Evolutionary conservation across 2,113 vertebrate species (phyloP).

Genomic region (Lutjanus erythropterus): DNA sequence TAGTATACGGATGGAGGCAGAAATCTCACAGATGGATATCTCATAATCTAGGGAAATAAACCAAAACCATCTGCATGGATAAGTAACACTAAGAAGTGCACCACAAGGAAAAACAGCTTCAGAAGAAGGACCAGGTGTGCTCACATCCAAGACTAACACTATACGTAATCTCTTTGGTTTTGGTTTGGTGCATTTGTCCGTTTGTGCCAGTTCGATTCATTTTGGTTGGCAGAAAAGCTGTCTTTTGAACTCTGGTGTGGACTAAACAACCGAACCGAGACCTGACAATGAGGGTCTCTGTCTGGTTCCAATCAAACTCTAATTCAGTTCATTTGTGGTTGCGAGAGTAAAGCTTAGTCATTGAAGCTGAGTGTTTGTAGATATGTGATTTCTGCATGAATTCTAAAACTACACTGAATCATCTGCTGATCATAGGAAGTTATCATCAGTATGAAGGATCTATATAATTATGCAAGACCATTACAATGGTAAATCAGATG

Average conservation of each 20-base stretch:
- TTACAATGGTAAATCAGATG: background rate
- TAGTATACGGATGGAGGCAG: background rate
- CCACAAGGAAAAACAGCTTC: no score
- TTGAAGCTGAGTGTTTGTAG: background rate
- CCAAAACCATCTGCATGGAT: background rate
- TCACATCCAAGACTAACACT: no score
- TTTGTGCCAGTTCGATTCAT: no score
- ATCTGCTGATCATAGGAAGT: background rate
- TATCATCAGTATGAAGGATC: background rate
- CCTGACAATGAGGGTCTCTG: background rate
- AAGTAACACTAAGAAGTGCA: background rate
- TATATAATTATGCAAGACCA: background rate
- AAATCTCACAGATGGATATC: background rate
- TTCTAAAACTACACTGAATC: background rate
- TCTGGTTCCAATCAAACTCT: background rate
- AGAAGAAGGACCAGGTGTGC: no score
- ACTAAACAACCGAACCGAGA: background rate
- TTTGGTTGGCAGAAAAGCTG: no score
- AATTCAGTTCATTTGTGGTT: background rate
- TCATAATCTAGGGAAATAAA: background rate
- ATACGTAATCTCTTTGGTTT: no score
- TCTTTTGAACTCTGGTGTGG: background rate
- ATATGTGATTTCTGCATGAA: background rate
- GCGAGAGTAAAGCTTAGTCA: background rate
- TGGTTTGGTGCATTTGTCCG: no score